These are phyloP conservation scores for Hypothenemus hampei DNA, from an alignment of 1,140 invertebrate genomes.

Conservation along the genomic window DNA sequence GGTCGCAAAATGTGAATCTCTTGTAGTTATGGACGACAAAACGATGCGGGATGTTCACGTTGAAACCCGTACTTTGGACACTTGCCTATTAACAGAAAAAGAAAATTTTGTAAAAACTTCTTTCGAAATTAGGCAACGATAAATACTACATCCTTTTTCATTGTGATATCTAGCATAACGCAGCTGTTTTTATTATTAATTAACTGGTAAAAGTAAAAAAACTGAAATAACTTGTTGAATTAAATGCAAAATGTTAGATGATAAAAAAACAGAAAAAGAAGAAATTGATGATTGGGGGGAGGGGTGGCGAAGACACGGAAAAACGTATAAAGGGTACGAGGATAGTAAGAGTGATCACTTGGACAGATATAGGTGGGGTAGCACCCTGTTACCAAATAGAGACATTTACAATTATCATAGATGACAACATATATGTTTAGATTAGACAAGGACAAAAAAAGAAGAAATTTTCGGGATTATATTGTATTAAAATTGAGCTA, in stretches of 20 bases:
- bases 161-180: too few relatives aligned
- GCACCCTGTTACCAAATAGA: conserved; percentile 74
- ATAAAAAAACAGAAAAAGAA: too few relatives aligned
- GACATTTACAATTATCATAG: conserved; percentile 77
- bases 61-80: conserved; percentile 79
- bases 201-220: too few relatives aligned
- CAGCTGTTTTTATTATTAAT: too few relatives aligned
- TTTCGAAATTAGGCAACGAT: too few relatives aligned
- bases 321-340: conserved; percentile 58
- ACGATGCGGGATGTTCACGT: conserved; percentile 96
- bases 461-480: conserved; percentile 49
- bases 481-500: conserved; percentile 59
- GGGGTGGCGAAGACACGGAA: conserved; percentile 36
- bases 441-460: not conserved
- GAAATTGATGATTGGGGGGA: too few relatives aligned
- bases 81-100: conserved; percentile 43
- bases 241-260: too few relatives aligned
- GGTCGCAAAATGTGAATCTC: conserved; percentile 98
- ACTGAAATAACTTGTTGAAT: too few relatives aligned
- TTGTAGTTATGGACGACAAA: conserved; percentile 93
- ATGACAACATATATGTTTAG: conserved; percentile 55
- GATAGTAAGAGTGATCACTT: conserved; percentile 67
- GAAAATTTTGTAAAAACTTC: conserved; percentile 53
- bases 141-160: too few relatives aligned
- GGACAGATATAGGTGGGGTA: conserved; percentile 73